These are phyloP conservation scores for Octonoba sinensis DNA, from an alignment of 2,888 invertebrate genomes.

Conservation along the genomic window DNA sequence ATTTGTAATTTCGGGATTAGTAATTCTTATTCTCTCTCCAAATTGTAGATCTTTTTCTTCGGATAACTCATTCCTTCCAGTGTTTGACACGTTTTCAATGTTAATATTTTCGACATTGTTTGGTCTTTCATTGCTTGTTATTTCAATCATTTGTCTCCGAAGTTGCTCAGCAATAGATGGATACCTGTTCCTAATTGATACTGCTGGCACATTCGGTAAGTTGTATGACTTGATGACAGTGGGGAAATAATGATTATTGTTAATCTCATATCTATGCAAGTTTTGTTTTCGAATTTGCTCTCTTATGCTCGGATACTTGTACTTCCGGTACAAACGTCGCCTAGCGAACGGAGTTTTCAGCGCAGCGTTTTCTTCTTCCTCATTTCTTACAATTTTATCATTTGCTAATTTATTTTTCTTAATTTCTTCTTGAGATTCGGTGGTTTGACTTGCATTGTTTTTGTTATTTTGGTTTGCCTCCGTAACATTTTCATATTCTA, in stretches of 20 bases:
- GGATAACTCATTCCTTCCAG: neutral
- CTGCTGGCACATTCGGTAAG: too few relatives aligned
- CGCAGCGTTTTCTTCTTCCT: neutral
- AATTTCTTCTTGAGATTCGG: neutral
- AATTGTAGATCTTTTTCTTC: slow-evolving; percentile 10
- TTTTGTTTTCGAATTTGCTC: slow-evolving; percentile 36
- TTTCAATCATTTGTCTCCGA: slow-evolving; percentile 9
- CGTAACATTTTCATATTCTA: slow-evolving; percentile 15
- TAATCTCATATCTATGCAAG: too few relatives aligned
- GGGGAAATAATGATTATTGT: too few relatives aligned
- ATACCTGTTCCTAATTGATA: neutral
- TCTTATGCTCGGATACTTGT: slow-evolving; percentile 42
- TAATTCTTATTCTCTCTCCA: slow-evolving; percentile 11
- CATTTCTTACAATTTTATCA: neutral
- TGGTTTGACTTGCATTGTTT: neutral
- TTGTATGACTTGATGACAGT: too few relatives aligned
- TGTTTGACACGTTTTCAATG: neutral
- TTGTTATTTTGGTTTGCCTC: neutral
- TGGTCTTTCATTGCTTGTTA: slow-evolving; percentile 5
- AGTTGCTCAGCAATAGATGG: slow-evolving; percentile 47
- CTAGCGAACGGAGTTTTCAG: slow-evolving; percentile 21
- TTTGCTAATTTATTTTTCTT: neutral
- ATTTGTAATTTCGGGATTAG: neutral
- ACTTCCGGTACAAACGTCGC: slow-evolving; percentile 41
- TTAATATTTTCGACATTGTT: neutral